phyloP scores from a whole-genome alignment of 2,113 vertebrate species.

The Bambusicola thoracicus region DNA sequence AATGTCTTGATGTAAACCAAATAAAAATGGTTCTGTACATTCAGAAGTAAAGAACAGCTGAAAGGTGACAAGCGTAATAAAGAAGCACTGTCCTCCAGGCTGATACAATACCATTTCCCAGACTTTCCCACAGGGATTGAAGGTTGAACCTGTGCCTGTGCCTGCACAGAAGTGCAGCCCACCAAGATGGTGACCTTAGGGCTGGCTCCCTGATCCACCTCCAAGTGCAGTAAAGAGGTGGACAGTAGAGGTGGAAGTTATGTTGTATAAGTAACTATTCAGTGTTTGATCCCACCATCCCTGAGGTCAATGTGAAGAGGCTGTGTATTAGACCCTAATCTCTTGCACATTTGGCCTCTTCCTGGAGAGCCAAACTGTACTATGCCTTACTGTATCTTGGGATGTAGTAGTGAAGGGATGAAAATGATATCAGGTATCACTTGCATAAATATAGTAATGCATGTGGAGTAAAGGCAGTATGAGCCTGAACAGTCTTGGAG shows the following conservation, averaged over 20 bases:
- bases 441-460: background rate
- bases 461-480: background rate
- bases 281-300: background rate
- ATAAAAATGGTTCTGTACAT: conserved; percentile 56
- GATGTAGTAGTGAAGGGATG: background rate
- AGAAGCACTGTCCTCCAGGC: conserved; percentile 34
- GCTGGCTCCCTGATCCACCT: conserved; percentile 31
- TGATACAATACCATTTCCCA: conserved; percentile 13
- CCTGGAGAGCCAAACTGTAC: background rate
- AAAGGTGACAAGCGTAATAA: conserved; percentile 43
- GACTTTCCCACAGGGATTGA: background rate
- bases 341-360: background rate
- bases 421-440: background rate
- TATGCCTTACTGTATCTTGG: background rate
- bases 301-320: background rate
- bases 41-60: conserved; percentile 55
- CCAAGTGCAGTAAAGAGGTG: background rate
- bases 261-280: background rate
- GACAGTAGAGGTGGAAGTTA: background rate
- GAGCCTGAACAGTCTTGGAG: background rate
- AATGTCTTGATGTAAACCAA: conserved; percentile 66
- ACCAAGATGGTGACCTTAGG: background rate
- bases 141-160: conserved; percentile 5
- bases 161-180: background rate
- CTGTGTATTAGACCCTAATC: background rate